phyloP scores from a whole-genome alignment of 2,113 vertebrate genomes.

The Podarcis muralis region DNA sequence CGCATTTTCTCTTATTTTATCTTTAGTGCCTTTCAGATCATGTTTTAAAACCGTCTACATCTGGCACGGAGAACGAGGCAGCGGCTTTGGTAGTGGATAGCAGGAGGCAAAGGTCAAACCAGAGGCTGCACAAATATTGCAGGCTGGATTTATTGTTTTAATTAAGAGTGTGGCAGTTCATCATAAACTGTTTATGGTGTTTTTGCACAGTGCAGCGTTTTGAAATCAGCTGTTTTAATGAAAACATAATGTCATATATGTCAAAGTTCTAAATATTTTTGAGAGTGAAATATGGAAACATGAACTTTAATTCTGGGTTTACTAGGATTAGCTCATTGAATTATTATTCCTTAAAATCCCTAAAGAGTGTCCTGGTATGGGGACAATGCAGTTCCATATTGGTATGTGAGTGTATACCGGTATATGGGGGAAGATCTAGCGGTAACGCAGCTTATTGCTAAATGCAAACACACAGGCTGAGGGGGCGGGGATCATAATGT shows the following conservation, averaged over 20 bases:
- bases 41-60: slow-evolving; percentile 83
- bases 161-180: slow-evolving; percentile 91
- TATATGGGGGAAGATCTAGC: slow-evolving; percentile 30
- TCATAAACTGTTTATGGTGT: slow-evolving; percentile 93
- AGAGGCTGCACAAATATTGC: slow-evolving; percentile 86
- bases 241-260: slow-evolving; percentile 87
- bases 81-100: slow-evolving; percentile 82
- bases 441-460: slow-evolving; percentile 63
- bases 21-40: slow-evolving; percentile 85
- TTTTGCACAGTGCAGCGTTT: slow-evolving; percentile 85
- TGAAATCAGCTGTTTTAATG: slow-evolving; percentile 90
- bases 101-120: slow-evolving; percentile 87
- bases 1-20: slow-evolving; percentile 86
- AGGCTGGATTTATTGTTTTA: slow-evolving; percentile 93
- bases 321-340: slow-evolving; percentile 81
- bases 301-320: slow-evolving; percentile 86
- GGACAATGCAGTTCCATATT: slow-evolving; percentile 53
- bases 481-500: slow-evolving; percentile 56
- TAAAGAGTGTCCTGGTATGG: slow-evolving; percentile 75
- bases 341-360: slow-evolving; percentile 76
- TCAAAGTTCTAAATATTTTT: slow-evolving; percentile 91
- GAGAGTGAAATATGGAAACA: slow-evolving; percentile 85
- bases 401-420: slow-evolving; percentile 45
- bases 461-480: slow-evolving; percentile 66
- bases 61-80: slow-evolving; percentile 77